phyloP scores from a whole-genome alignment of 2,797 vertebrate species.

The Enteromius afrohamiltoni region DNA sequence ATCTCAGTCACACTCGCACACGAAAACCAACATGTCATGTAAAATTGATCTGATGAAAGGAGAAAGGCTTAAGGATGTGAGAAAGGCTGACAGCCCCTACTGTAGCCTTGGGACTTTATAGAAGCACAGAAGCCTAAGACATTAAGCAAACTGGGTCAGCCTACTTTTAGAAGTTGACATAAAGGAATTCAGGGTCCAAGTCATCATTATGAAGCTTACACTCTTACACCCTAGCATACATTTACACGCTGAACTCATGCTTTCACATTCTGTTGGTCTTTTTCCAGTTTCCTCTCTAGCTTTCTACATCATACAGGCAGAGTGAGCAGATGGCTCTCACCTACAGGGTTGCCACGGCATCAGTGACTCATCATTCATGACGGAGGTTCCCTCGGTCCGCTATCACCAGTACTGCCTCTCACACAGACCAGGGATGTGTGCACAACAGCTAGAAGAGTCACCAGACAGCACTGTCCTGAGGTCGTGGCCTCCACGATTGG shows the following conservation, averaged over 20 bases:
- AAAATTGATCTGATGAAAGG: slow-evolving; percentile 56
- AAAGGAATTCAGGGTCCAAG: slow-evolving; percentile 2
- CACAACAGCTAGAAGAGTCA: background rate
- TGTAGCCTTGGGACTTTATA: slow-evolving; percentile 43
- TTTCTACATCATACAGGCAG: slow-evolving; percentile 20
- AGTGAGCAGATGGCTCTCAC: slow-evolving; percentile 65
- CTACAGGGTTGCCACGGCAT: slow-evolving; percentile 69
- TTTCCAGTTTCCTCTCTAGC: background rate
- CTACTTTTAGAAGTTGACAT: slow-evolving; percentile 53
- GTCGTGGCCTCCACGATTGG: slow-evolving; percentile 3
- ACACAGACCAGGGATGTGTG: slow-evolving; percentile 40
- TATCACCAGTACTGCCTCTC: slow-evolving; percentile 23
- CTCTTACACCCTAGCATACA: background rate
- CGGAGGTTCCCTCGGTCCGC: slow-evolving; percentile 30
- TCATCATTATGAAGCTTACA: slow-evolving; percentile 12
- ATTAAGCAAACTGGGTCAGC: slow-evolving; percentile 60
- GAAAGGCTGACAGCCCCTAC: slow-evolving; percentile 42
- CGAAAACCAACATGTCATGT: slow-evolving; percentile 51
- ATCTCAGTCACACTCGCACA: slow-evolving; percentile 34
- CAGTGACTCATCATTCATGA: slow-evolving; percentile 70
- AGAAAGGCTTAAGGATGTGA: slow-evolving; percentile 30
- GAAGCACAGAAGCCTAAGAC: slow-evolving; percentile 33
- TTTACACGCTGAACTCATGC: background rate
- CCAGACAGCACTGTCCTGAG: slow-evolving; percentile 25
- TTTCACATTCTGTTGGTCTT: background rate